Evolutionary conservation across 2,888 invertebrate genomes (phyloP).

Genomic region (Drosophila meridionalis): DNA sequence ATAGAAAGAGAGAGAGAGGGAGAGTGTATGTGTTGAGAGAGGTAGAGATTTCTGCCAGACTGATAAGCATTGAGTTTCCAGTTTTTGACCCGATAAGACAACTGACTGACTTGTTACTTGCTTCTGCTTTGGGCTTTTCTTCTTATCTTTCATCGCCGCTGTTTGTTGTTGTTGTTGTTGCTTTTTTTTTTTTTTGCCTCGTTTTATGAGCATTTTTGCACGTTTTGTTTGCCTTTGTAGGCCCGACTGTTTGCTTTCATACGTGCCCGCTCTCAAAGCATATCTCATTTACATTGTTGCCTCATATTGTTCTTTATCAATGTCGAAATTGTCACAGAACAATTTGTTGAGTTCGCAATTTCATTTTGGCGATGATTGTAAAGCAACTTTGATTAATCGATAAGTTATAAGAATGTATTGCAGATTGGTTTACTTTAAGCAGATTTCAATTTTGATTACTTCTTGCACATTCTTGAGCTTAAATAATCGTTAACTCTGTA

Average conservation of each 20-base stretch:
- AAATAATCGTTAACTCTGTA: too few species aligned
- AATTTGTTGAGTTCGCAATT: background rate
- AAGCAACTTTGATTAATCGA: conserved; percentile 8
- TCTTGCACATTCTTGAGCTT: too few species aligned
- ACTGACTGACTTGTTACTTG: background rate
- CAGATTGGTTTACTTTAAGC: background rate
- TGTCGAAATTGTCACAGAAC: conserved; percentile 6
- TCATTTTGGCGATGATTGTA: background rate
- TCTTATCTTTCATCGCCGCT: conserved; percentile 33
- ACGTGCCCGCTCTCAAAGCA: conserved; percentile 24
- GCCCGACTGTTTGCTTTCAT: conserved; percentile 35
- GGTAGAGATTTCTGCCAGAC: background rate
- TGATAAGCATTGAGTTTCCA: conserved; percentile 42
- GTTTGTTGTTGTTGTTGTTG: conserved; percentile 8
- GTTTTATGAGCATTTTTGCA: conserved; percentile 42
- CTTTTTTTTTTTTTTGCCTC: background rate
- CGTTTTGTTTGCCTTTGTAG: conserved; percentile 37
- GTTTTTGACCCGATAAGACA: conserved; percentile 43
- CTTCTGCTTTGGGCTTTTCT: background rate
- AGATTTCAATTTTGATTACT: background rate
- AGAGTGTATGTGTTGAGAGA: background rate
- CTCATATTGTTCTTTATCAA: conserved; percentile 22
- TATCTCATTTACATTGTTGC: conserved; percentile 22
- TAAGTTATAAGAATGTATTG: background rate
- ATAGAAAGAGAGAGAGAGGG: background rate